These are phyloP conservation scores for Xerus inauris DNA, from an alignment of 2,113 vertebrate species.

Conservation along the genomic window DNA sequence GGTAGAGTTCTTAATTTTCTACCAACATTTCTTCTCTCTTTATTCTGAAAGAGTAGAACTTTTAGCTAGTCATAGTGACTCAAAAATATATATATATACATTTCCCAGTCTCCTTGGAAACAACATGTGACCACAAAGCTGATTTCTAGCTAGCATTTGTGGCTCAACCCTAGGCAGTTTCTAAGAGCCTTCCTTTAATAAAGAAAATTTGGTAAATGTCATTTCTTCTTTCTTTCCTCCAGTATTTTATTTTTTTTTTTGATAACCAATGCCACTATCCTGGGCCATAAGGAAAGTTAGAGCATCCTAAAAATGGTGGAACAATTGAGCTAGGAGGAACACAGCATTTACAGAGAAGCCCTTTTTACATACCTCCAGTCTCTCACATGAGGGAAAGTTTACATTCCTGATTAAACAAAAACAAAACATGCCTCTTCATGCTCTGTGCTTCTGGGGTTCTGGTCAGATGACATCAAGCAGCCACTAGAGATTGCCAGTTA, in stretches of 20 bases:
- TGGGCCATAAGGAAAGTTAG: background rate
- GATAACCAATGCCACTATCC: background rate
- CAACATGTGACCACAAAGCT: background rate
- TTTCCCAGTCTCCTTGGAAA: background rate
- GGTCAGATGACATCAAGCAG: background rate
- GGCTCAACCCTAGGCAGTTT: background rate
- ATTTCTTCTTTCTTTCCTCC: background rate
- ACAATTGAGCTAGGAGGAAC: background rate
- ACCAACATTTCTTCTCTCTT: background rate
- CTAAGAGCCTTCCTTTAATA: background rate
- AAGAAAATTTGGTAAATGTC: background rate
- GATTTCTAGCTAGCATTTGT: background rate
- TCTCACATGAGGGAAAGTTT: background rate
- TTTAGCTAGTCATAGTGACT: background rate
- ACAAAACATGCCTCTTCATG: background rate
- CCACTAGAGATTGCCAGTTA: background rate
- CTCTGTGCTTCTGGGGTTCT: background rate
- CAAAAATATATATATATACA: background rate
- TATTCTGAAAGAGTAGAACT: background rate
- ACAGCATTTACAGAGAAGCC: no score
- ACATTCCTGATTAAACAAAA: background rate
- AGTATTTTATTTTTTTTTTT: background rate
- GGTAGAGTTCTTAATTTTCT: background rate
- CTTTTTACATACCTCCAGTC: background rate
- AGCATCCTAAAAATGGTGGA: background rate